Evolutionary conservation across 2,113 vertebrate species (phyloP), one percentile per base, ranked within the genome.

Genomic region (Eclectus roratus): DNA sequence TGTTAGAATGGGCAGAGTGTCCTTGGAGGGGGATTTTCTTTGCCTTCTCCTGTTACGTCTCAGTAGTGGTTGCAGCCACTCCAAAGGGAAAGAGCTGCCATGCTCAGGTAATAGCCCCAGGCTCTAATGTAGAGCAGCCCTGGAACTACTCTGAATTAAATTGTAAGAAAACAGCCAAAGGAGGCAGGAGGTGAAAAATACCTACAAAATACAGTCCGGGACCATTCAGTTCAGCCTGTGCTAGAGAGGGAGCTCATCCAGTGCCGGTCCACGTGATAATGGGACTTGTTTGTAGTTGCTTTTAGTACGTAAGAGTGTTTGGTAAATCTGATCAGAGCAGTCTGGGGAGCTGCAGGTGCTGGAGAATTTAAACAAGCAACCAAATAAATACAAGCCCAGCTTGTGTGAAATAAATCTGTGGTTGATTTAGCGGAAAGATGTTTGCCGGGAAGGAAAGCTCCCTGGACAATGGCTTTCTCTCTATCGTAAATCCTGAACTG

Each of bases 291-390:
- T 50, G 61, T 15, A 17, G 43, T 37, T n/a, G 41, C 17, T 63
- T 50, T 77, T 37, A 29, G 23, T 13, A 44, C 9, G 44, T 77
- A 50, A 63, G 55, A 31, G 33, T 1, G 63, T 81, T 56, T 20
- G 55, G 31, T 56, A 56, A 33, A 33, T 9, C 55, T 56, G 31
- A 33, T 56, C 55, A 56, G 19, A 56, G 55, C 55, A 56, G 55
- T 33, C 31, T 56, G 55, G 60, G 60, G 39, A 93, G 15, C 69
- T 66, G 35, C 71, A 78, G 76, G 60, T 58, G 37, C 13, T 88
- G 64, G 61, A 69, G 35, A 78, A 78, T 35, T 50, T 0, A 13
- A 7, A 16, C 10, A 7, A 7, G 6, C 0, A 0, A 0, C 9
- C 33, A 11, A 47, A 5, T 7, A 35, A 28, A 56, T 10, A 19